phyloP scores from a whole-genome alignment of 2,113 vertebrate species.

The Crotalus helleri region DNA sequence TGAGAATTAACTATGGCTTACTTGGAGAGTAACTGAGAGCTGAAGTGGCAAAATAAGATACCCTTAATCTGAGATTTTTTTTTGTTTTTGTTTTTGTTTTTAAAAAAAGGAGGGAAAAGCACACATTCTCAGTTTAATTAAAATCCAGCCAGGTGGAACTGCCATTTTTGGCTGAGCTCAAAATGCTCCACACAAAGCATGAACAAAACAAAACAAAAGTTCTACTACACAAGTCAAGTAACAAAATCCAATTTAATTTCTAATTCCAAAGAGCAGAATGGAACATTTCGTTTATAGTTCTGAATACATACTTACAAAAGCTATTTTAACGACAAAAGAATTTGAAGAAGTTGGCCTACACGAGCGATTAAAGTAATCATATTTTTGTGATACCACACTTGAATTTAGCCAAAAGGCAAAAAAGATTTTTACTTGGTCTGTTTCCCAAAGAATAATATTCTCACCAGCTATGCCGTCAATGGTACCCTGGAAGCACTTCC shows the following conservation, averaged over 20 bases:
- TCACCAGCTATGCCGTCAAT: neutral
- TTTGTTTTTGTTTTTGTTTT: neutral
- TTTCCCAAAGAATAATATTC: neutral
- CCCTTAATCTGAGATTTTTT: neutral
- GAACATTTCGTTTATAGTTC: neutral
- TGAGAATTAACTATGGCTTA: neutral
- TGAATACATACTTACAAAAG: constrained; percentile 6
- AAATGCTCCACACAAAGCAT: neutral
- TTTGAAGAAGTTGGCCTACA: neutral
- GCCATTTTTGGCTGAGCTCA: neutral
- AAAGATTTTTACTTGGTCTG: neutral
- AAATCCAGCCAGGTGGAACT: constrained; percentile 20
- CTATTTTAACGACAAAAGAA: neutral
- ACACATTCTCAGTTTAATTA: constrained; percentile 18
- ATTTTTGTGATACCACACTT: neutral
- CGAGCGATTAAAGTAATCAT: neutral
- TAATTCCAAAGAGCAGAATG: constrained; percentile 2
- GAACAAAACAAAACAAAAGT: neutral
- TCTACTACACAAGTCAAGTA: constrained; percentile 7
- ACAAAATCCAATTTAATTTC: constrained; percentile 26
- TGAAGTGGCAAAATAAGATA: neutral
- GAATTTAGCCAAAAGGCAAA: neutral
- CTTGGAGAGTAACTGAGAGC: neutral
- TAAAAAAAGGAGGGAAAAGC: neutral
- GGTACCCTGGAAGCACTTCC: too few relatives aligned